Evolutionary conservation across 2,113 vertebrate species (phyloP).

Genomic region (Seriola quinqueradiata): DNA sequence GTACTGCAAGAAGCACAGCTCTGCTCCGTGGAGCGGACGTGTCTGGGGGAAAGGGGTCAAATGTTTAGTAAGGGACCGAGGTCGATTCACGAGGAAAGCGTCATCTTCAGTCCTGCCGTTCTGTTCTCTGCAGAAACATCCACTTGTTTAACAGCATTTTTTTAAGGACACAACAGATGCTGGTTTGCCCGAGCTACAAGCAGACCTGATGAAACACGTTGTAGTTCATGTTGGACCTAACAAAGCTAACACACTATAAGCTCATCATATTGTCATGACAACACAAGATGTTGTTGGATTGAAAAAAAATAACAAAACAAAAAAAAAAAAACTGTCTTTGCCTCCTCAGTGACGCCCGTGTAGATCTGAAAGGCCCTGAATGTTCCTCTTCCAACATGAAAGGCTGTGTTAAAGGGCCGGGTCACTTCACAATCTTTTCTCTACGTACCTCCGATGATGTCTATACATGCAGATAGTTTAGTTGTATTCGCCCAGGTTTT

Average conservation of each 20-base stretch:
- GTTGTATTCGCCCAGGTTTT: slow-evolving; percentile 4
- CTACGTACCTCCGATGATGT: background rate
- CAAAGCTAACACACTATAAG: slow-evolving; percentile 3
- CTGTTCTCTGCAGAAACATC: slow-evolving; percentile 16
- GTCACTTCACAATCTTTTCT: slow-evolving; percentile 2
- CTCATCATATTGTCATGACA: slow-evolving; percentile 8
- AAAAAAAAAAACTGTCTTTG: background rate
- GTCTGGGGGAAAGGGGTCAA: slow-evolving; percentile 18
- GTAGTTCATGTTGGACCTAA: slow-evolving; percentile 27
- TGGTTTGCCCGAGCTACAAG: background rate
- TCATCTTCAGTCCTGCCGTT: slow-evolving; percentile 44
- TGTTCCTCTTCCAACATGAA: background rate
- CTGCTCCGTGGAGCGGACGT: slow-evolving; percentile 13
- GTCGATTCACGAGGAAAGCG: slow-evolving; percentile 14
- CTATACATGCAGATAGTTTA: background rate
- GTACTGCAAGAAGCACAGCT: slow-evolving; percentile 40
- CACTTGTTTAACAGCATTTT: slow-evolving; percentile 1
- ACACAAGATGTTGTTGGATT: slow-evolving; percentile 5
- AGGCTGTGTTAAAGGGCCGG: background rate
- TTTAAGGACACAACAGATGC: slow-evolving; percentile 10
- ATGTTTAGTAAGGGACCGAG: background rate
- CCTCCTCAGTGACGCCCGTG: background rate
- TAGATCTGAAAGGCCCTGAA: background rate
- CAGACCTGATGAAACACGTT: slow-evolving; percentile 16
- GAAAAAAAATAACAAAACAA: background rate